Conservation (phyloP, 2,888 invertebrate genomes). For the Orthonychiurus folsomi region DNA sequence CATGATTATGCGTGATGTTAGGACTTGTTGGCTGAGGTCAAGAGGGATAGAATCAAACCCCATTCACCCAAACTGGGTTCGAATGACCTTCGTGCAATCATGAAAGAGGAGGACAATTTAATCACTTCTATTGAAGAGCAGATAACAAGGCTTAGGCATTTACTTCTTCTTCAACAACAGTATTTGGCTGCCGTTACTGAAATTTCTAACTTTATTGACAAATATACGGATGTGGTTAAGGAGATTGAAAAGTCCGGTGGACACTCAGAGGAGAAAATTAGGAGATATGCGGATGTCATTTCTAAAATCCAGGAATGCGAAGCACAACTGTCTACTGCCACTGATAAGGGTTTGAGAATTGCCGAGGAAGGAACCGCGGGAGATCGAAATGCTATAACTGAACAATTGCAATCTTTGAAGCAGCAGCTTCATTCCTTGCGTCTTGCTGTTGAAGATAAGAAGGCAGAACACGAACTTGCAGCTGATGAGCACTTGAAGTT, state of each 20-base stretch:
- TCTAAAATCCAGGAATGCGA: constrained; percentile 82
- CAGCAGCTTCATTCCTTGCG: constrained; percentile 70
- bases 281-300: constrained; percentile 69
- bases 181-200: constrained; percentile 77
- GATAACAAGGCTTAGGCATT: constrained; percentile 66
- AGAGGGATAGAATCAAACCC: constrained; percentile 43
- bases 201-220: constrained; percentile 75
- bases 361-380: constrained; percentile 67
- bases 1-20: constrained; percentile 12
- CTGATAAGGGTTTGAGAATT: constrained; percentile 86
- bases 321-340: constrained; percentile 72
- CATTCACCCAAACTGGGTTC: constrained; percentile 38
- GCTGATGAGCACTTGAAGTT: constrained; percentile 81
- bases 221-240: constrained; percentile 66
- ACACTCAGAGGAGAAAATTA: constrained; percentile 75
- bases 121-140: constrained; percentile 78
- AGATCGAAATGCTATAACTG: constrained; percentile 77
- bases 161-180: constrained; percentile 73
- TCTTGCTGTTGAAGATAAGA: constrained; percentile 71
- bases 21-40: constrained; percentile 35
- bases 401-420: constrained; percentile 75
- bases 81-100: constrained; percentile 49
- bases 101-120: constrained; percentile 74
- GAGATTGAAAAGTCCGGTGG: constrained; percentile 77
- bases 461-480: constrained; percentile 77